Conservation (phyloP, 2,113 vertebrate species). For the Brevimyrus niger region DNA sequence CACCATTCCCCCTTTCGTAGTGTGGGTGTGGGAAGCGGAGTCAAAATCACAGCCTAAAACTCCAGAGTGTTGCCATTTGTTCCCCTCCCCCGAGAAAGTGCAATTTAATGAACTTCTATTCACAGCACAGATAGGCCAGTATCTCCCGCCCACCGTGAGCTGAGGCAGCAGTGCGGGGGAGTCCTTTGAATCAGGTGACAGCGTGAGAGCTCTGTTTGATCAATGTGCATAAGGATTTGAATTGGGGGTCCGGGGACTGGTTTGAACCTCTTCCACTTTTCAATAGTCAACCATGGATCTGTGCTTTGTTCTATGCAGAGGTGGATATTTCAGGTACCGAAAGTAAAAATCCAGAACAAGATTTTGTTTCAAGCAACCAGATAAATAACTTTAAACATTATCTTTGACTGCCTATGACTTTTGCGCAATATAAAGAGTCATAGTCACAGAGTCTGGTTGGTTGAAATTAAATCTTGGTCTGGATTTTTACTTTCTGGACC, state of each 20-base stretch:
- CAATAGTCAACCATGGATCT: neutral
- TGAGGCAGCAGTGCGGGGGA: neutral
- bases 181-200: neutral
- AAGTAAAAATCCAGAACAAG: neutral
- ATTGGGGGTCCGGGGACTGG: neutral
- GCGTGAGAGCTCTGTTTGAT: neutral
- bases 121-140: neutral
- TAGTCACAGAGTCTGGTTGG: neutral
- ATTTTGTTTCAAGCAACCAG: neutral
- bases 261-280: neutral
- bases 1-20: neutral
- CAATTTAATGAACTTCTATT: neutral
- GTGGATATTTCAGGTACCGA: neutral
- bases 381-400: too few relatives aligned
- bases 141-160: slow-evolving; percentile 3
- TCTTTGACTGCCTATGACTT: too few relatives aligned
- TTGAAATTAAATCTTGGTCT: neutral
- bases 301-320: neutral
- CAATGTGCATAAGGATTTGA: neutral
- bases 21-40: slow-evolving; percentile 27
- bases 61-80: slow-evolving; percentile 5
- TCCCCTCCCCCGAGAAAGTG: neutral
- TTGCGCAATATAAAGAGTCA: neutral
- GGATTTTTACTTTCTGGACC: neutral
- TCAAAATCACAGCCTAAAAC: slow-evolving; percentile 4